Evolutionary conservation across 1,140 invertebrate genomes (phyloP).

Genomic region (Ceratina japonica): DNA sequence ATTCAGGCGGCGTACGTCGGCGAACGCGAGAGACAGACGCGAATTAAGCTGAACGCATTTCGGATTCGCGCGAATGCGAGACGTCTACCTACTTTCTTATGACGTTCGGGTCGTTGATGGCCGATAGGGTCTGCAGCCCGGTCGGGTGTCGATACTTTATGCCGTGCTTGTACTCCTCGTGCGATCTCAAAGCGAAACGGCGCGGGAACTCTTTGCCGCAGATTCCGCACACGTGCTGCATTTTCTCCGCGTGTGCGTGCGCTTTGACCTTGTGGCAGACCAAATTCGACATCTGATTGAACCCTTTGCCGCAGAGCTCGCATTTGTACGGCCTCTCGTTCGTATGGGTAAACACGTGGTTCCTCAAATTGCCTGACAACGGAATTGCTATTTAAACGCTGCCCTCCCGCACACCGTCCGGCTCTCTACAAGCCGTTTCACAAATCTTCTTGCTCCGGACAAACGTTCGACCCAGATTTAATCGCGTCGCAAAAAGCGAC

Average conservation of each 20-base stretch:
- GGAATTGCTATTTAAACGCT: conserved; percentile 24
- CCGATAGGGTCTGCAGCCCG: conserved; percentile 41
- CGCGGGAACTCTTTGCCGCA: conserved; percentile 81
- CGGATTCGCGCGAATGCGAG: neutral
- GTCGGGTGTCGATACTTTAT: conserved; percentile 76
- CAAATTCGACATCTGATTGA: conserved; percentile 91
- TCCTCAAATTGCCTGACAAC: conserved; percentile 83
- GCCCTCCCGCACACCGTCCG: neutral
- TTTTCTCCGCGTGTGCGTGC: conserved; percentile 81
- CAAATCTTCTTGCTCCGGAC: neutral
- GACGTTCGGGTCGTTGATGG: conserved; percentile 55
- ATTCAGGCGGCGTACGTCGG: neutral
- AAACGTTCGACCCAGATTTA: neutral
- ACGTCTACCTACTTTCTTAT: conserved; percentile 67
- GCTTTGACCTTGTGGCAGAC: conserved; percentile 88
- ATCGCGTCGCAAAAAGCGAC: neutral
- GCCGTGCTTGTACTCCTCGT: conserved; percentile 82
- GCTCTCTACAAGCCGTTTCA: conserved; percentile 7
- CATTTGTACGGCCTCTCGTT: conserved; percentile 90
- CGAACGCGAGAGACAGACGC: neutral
- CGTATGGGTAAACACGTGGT: conserved; percentile 88
- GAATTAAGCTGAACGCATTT: conserved; percentile 17
- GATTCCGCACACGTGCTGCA: conserved; percentile 80
- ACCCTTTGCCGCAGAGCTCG: conserved; percentile 87
- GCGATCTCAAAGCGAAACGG: conserved; percentile 80